Conservation (phyloP, 2,888 invertebrate species). For the Apodemia duryi region DNA sequence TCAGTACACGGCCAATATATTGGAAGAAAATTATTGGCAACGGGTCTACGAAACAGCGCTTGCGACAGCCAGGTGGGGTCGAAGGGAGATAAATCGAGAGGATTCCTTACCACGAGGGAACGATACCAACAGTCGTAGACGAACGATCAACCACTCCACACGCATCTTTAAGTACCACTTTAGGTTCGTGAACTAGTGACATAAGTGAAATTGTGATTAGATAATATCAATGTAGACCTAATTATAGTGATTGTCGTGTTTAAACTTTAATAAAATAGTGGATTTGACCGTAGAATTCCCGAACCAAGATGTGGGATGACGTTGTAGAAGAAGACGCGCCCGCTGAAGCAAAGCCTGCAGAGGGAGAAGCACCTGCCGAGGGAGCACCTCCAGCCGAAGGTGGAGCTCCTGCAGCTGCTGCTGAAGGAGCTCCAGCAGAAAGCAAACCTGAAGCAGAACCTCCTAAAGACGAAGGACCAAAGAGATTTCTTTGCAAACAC, state of each 20-base stretch:
- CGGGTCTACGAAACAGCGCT: conserved; percentile 42
- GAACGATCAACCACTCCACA: conserved; percentile 70
- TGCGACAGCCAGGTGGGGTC: conserved; percentile 72
- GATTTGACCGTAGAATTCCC: conserved; percentile 59
- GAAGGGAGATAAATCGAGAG: conserved; percentile 73
- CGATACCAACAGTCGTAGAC: conserved; percentile 59
- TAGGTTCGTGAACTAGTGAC: conserved; percentile 54
- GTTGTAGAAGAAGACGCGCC: conserved; percentile 69
- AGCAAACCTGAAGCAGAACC: conserved; percentile 65
- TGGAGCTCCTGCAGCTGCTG: conserved; percentile 33
- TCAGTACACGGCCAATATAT: conserved; percentile 65
- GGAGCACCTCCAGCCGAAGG: conserved; percentile 39
- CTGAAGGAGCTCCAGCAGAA: conserved; percentile 42
- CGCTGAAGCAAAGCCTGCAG: conserved; percentile 39
- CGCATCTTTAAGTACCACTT: conserved; percentile 52
- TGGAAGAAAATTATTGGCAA: conserved; percentile 76
- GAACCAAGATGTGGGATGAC: conserved; percentile 77
- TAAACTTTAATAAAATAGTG: conserved; percentile 39
- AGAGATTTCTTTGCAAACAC: conserved; percentile 86
- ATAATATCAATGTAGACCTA: conserved; percentile 12
- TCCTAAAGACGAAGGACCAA: conserved; percentile 77
- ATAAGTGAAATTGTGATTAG: conserved; percentile 23
- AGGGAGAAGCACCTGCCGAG: conserved; percentile 47
- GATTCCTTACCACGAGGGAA: conserved; percentile 53
- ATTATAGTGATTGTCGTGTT: conserved; percentile 19